Evolutionary conservation across 1,140 invertebrate genomes (phyloP).

Genomic region (Liolophura sinensis): DNA sequence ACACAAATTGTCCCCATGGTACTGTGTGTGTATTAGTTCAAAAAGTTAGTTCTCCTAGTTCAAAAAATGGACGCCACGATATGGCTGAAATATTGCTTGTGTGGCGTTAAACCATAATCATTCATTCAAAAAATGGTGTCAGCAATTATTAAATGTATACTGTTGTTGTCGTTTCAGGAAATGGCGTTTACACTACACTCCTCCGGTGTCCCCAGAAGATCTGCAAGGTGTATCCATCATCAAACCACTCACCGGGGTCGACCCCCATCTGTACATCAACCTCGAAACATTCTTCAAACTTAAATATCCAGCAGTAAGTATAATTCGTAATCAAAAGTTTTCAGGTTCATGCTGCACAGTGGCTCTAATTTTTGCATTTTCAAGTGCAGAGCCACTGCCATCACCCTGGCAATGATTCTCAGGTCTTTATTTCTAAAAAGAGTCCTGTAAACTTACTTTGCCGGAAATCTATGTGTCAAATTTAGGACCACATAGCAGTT

Average conservation of each 20-base stretch:
- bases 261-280: constrained; percentile 91
- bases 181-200: constrained; percentile 62
- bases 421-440: neutral
- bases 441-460: too few species aligned
- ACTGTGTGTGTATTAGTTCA: too few species aligned
- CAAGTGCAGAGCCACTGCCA: neutral
- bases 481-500: too few species aligned
- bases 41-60: too few species aligned
- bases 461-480: too few species aligned
- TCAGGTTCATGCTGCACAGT: neutral
- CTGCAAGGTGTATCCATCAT: constrained; percentile 92
- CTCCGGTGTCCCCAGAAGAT: constrained; percentile 66
- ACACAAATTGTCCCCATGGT: too few species aligned
- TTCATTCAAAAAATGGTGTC: too few species aligned
- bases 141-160: neutral
- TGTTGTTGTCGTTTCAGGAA: constrained; percentile 58
- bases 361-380: neutral
- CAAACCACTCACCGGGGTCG: constrained; percentile 94
- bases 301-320: constrained; percentile 81
- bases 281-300: constrained; percentile 97
- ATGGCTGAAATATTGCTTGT: too few species aligned
- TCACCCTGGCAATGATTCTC: neutral
- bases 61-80: too few species aligned
- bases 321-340: constrained; percentile 1
- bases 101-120: too few species aligned